Evolutionary conservation across 2,888 invertebrate genomes (phyloP), one percentile per base, ranked within the genome.

Genomic region (Acleris laterana): DNA sequence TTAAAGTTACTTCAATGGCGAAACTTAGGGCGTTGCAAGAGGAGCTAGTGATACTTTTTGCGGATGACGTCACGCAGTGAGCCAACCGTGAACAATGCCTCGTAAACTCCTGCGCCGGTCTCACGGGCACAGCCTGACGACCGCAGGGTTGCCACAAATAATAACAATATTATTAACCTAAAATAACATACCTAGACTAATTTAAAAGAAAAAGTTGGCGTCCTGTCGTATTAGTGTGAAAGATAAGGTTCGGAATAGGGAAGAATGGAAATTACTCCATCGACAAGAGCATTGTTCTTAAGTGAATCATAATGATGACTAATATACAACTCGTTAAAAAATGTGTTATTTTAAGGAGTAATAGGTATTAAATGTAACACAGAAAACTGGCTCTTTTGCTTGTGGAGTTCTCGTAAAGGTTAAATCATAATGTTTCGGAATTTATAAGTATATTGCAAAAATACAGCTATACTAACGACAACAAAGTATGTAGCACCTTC

Each of bases 11-110:
- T 20, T 13, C 17, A 13, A 32, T 11, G 13, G 2, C 9, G 13
- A 20, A 22, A 22, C 5, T 22, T 17, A 25, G 17, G 17, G 13
- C 32, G n/a, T n/a, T 25, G 32, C 1, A 32, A 46, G 38, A 38
- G 3, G 9, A 38, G 13, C 13, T 38, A 38, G 38, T 38, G 38
- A 46, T 51, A 25, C 58, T 63, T 63, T 67, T 62, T 63, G 67
- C 58, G 57, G 28, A 51, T 70, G 69, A 71, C 68, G 71, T 72
- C 70, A 70, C 53, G 58, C 28, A 46, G 44, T 55, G 55, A 62
- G 42, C 63, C 70, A 58, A 71, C 64, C 67, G 58, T 53, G 53
- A 75, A 80, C 80, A 80, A 80, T 78, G 62, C 70, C 50, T 76
- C 80, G 71, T 80, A 78, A 79, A 77, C 57, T 66, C 61, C 51